Evolutionary conservation across 2,888 invertebrate species (phyloP), one percentile per base, ranked within the genome.

Genomic region (Timema podura): DNA sequence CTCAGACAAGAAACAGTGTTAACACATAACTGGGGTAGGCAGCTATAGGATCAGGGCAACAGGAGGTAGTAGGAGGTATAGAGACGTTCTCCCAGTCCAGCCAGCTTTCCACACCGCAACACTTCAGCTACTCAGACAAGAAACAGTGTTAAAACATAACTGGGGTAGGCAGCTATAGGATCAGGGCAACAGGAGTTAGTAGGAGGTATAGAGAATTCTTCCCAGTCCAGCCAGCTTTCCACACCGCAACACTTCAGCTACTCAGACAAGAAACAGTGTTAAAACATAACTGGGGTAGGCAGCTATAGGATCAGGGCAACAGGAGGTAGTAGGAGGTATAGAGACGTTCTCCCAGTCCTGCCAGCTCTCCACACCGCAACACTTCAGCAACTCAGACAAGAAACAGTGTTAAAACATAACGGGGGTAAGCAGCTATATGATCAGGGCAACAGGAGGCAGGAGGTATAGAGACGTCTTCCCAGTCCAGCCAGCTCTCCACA

Each of bases 241-340:
- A 74, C 65, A 13, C 74, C 74, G 67, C 74, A 74, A 68, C 74
- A 74, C 48, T 64, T 64, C 15, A 73, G 51, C 74, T 74, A 16
- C 10, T 1, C 51, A 11, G 51, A 51, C 51, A 51, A 30, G 30
- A 30, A 30, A 30, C 30, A 30, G 30, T 30, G 30, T 30, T 30
- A 3, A 3, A 30, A 30, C 30, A 30, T 30, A 30, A 30, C 30
- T 30, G 30, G 30, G 30, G 1, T 30, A 30, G 3, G 30, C 1
- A 30, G 30, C 1, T 30, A 30, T 30, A 30, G 30, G 1, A 30
- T 30, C 30, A 30, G 3, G 30, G 54, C 72, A 71, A 16, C 71
- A 68, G 2, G 72, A 71, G 59, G 61, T 54, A 1, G 73, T 71
- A 10, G 69, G 16, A 59, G 68, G 61, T 44, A 67, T 67, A 11